phyloP scores from a whole-genome alignment of 2,888 invertebrate species.

The Ectropis crepuscularia region DNA sequence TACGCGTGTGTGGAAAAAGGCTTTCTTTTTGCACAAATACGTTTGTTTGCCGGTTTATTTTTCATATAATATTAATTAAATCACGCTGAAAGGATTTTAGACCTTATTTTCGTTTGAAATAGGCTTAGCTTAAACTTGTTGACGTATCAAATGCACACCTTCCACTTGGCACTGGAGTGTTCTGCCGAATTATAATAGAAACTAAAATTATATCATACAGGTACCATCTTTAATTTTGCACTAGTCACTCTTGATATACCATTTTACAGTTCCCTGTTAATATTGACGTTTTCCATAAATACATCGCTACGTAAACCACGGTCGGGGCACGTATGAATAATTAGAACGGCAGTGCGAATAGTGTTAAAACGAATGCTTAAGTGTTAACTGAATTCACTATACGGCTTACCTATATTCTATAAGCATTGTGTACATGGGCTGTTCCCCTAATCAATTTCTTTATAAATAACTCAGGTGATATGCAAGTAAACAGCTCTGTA shows the following conservation, averaged over 20 bases:
- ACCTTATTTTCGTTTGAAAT: no score
- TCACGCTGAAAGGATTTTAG: no score
- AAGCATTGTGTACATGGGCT: conserved; percentile 35
- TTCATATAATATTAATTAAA: no score
- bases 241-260: conserved; percentile 1
- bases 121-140: no score
- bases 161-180: no score
- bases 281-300: conserved; percentile 19
- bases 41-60: no score
- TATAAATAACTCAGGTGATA: conserved; percentile 37
- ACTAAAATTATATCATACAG: no score
- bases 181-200: no score
- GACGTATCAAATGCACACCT: no score
- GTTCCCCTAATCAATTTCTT: conserved; percentile 35
- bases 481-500: conserved; percentile 28
- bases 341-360: conserved; percentile 47
- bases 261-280: conserved; percentile 26
- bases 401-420: conserved; percentile 40
- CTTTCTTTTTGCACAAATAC: no score
- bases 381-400: conserved; percentile 46
- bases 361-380: conserved; percentile 32
- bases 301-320: conserved; percentile 28
- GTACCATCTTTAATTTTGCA: conserved; percentile 3
- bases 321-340: conserved; percentile 45
- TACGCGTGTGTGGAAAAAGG: no score